Base-by-base conservation (phyloP, 2,797 vertebrate species). In the Geotrypetes seraphini region DNA sequence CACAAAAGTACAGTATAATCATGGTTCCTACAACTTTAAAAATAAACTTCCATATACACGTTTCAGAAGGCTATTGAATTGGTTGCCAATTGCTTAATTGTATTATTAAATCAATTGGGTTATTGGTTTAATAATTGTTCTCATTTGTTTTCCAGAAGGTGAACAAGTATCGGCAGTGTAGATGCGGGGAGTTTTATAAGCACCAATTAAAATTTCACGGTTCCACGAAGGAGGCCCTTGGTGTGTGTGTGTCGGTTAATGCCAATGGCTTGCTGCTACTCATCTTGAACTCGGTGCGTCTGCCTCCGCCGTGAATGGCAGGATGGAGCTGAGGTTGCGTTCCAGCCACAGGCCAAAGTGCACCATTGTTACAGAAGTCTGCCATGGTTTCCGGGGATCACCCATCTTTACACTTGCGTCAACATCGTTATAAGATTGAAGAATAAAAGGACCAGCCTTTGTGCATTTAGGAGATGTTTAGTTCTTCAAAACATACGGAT, bases 121-220 rank as follows among this genome's bases (percentile, higher is more conserved):
- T 30, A 36, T 22, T 6, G 17, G 26, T 31, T 25, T 19, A 2
- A 22, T 47, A n/a, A n/a, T n/a, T 33, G 19, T 26, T 12, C 33
- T 31, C 14, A 11, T 22, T 33, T 62, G 2, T 68, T 55, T 78
- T 79, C 22, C 81, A 96, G 94, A 94, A 69, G 90, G 76, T 19
- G 80, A 96, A 53, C 94, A 96, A 59, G 89, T 97, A 12, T 97
- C 94, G 8, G 91, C 94, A 4, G 94, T 97, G 47, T 97, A 81
- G 67, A 35, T 47, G 5, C 29, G 13, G 25, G 28, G 12, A 12
- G 5, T 42, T 0, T 27, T 16, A 12, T 28, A 28, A 12, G 36
- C 37, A 34, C 14, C 37, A 6, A 56, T 30, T 58, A 31, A 33
- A 26, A 13, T 6, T 30, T 5, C 12, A 3, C 12, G 33, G 46